These are phyloP conservation scores for Morphnarchus princeps DNA, from an alignment of 2,113 vertebrate species.

Conservation along the genomic window DNA sequence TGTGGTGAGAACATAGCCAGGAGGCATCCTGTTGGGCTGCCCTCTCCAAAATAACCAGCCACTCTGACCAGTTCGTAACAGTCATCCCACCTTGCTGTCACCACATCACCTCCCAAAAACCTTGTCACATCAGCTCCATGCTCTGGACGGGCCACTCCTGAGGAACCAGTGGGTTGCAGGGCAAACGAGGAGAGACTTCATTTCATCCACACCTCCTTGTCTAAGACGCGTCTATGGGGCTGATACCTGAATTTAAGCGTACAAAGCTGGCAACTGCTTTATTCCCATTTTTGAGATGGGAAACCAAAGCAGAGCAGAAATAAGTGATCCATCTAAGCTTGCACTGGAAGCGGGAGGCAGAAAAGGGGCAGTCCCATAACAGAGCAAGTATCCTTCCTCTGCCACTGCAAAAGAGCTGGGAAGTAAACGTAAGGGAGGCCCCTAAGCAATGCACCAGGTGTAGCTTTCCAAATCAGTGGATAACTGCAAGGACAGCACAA, in stretches of 20 bases:
- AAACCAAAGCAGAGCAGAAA: neutral
- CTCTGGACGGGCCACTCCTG: neutral
- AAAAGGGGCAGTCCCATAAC: neutral
- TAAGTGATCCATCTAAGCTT: neutral
- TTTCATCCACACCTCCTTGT: neutral
- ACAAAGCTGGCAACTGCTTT: neutral
- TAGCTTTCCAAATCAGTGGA: neutral
- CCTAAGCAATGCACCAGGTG: neutral
- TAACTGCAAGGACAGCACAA: neutral
- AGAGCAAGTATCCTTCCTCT: neutral
- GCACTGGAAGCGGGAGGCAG: neutral
- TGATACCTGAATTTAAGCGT: neutral
- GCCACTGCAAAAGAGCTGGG: neutral
- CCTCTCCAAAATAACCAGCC: neutral
- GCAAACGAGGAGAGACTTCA: neutral
- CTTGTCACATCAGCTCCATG: neutral
- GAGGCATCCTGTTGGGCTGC: neutral
- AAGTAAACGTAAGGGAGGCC: neutral
- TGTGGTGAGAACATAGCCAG: neutral
- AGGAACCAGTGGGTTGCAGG: neutral
- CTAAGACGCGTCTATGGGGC: rapidly evolving
- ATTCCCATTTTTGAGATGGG: neutral
- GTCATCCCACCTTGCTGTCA: neutral
- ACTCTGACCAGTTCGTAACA: neutral
- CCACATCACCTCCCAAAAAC: neutral